phyloP scores from a whole-genome alignment of 1,140 invertebrate species.

The Bradynema listronoti region DNA sequence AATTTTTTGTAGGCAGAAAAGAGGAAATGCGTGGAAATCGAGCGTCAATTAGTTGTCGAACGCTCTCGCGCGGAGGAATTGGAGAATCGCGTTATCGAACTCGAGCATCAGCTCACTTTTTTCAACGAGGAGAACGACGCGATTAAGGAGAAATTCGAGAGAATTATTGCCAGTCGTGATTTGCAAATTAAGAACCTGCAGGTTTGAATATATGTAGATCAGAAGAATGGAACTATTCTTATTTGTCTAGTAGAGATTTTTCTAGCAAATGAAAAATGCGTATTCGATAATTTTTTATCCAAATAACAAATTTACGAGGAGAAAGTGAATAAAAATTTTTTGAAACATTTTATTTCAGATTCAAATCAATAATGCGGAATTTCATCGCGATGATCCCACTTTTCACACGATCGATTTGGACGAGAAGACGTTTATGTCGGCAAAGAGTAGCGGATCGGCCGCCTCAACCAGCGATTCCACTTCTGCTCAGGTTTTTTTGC shows the following conservation, averaged over 20 bases:
- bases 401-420: slow-evolving; percentile 17
- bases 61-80: slow-evolving; percentile 18
- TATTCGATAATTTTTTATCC: too few species aligned
- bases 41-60: slow-evolving; percentile 15
- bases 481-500: too few species aligned
- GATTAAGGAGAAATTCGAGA: slow-evolving; percentile 26
- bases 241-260: too few species aligned
- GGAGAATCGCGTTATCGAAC: slow-evolving; percentile 22
- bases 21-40: slow-evolving; percentile 29
- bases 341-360: slow-evolving; percentile 6
- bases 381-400: slow-evolving; percentile 7
- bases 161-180: slow-evolving; percentile 19
- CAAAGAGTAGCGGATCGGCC: background rate
- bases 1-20: slow-evolving; percentile 29
- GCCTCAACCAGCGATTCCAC: background rate
- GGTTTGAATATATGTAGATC: slow-evolving; percentile 1
- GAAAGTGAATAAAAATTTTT: slow-evolving; percentile 10
- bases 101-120: slow-evolving; percentile 28
- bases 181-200: slow-evolving; percentile 19
- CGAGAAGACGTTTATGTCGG: background rate
- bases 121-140: slow-evolving; percentile 24
- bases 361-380: slow-evolving; percentile 16
- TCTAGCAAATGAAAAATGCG: too few species aligned
- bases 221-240: too few species aligned
- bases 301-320: too few species aligned